Evolutionary conservation across 2,888 invertebrate genomes (phyloP), one percentile per base, ranked within the genome.

Genomic region (Odontothrips loti): DNA sequence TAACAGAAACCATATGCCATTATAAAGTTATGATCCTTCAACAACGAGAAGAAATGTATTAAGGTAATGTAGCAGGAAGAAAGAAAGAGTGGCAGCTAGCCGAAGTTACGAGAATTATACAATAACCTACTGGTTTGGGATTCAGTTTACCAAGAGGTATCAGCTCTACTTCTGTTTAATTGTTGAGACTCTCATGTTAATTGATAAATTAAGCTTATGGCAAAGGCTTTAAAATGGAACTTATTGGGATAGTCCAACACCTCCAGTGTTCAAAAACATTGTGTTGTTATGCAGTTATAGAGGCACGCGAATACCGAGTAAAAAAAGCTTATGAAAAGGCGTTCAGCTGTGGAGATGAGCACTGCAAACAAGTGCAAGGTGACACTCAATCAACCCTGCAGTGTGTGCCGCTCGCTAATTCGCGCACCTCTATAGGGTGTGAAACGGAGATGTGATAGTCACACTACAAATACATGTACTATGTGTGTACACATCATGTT

Each of bases 381-480:
- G 58, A 58, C 58, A 58, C 34, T 4, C 34, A 15, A 27, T 75
- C 27, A 27, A 9, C 23, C 68, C 68, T 27, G n/a, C 68, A 75
- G n/a, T 27, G 1, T 9, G 9, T 27, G 27, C 10, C 9, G 68
- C 68, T 75, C 27, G 9, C 12, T 12, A n/a, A 27, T 75, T 75
- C 68, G 68, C 68, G 68, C 68, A 27, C 68, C 68, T 75, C 68
- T 27, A 12, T 12, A 27, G 23, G 27, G 27, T 27, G 68, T 75
- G 68, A 75, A 23, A 23, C 23, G 27, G 68, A 27, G 68, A 23
- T 75, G 68, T 75, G 68, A 75, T 12, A 27, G 9, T 27, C 68
- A 75, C 68, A 75, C 68, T 75, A 75, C 68, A 75, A 75, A 75
- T 75, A 75, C 68, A 75, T 27, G 68, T 75, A 75, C 68, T 75